Evolutionary conservation across 2,888 invertebrate genomes (phyloP).

Genomic region (Mactromeris polynyma): DNA sequence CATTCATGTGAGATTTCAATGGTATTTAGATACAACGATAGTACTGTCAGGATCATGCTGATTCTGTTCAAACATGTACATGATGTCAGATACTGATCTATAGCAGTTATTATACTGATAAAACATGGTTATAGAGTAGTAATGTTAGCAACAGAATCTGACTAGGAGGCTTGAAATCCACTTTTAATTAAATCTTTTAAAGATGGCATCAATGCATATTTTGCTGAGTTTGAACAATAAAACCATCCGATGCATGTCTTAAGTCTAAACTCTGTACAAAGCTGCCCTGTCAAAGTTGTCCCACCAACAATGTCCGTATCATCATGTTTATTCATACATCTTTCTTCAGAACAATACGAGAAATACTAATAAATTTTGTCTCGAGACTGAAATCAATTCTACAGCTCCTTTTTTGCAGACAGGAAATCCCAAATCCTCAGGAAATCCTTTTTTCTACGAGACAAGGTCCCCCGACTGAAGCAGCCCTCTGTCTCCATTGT

Average conservation of each 20-base stretch:
- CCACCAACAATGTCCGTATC: background rate
- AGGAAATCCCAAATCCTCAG: slow-evolving; percentile 34
- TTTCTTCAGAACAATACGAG: background rate
- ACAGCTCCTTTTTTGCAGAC: slow-evolving; percentile 1
- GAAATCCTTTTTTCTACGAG: slow-evolving; percentile 26
- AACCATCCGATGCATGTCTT: background rate
- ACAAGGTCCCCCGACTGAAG: slow-evolving; percentile 18
- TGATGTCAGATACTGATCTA: background rate
- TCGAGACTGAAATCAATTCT: slow-evolving; percentile 3
- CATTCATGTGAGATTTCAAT: background rate
- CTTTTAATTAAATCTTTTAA: slow-evolving; percentile 16
- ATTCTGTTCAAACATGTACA: slow-evolving; percentile 8
- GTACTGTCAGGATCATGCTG: background rate
- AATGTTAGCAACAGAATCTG: background rate
- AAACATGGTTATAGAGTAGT: background rate
- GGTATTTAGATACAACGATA: background rate
- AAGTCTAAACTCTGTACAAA: background rate
- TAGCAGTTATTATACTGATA: background rate
- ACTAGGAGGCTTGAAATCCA: background rate
- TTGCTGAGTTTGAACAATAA: background rate
- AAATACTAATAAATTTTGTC: slow-evolving; percentile 14
- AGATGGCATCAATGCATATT: slow-evolving; percentile 1
- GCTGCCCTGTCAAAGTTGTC: background rate
- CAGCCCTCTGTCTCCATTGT: slow-evolving; percentile 41
- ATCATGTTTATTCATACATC: background rate